Conservation (phyloP, 2,113 vertebrate species). For the Pseudorectes ferrugineus region DNA sequence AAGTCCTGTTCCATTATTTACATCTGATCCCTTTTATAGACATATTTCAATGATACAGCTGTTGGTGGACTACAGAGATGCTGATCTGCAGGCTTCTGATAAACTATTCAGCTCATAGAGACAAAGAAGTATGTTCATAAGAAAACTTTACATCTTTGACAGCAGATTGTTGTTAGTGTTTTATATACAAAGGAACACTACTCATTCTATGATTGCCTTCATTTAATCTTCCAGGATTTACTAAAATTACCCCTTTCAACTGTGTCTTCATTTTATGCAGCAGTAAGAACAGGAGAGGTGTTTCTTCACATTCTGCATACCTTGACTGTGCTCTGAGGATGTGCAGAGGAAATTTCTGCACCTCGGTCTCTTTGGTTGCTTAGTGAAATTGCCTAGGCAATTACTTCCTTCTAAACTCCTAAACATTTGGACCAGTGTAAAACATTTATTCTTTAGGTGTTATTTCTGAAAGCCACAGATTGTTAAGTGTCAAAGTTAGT, state of each 20-base stretch:
- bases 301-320: background rate
- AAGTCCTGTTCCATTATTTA: slow-evolving; percentile 43
- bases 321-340: background rate
- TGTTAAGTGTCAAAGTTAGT: slow-evolving; percentile 34
- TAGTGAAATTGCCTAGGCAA: background rate
- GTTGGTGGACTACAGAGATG: slow-evolving; percentile 19
- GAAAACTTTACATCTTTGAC: slow-evolving; percentile 27
- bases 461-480: slow-evolving; percentile 25
- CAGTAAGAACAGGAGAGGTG: background rate
- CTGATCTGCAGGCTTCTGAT: slow-evolving; percentile 34
- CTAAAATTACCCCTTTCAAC: slow-evolving; percentile 22
- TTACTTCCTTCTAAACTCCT: background rate
- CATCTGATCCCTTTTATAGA: slow-evolving; percentile 27
- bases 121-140: background rate
- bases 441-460: background rate
- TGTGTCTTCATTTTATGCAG: background rate
- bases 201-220: slow-evolving; percentile 11
- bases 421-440: background rate
- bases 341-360: background rate
- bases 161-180: slow-evolving; percentile 22
- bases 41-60: slow-evolving; percentile 24
- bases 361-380: background rate
- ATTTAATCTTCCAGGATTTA: slow-evolving; percentile 41
- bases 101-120: background rate
- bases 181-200: slow-evolving; percentile 43